A percentile compares a stretch with the other conserved stretches of the same genome.
Conservation (phyloP, 1,140 invertebrate genomes). For the Micrasema longulum region DNA sequence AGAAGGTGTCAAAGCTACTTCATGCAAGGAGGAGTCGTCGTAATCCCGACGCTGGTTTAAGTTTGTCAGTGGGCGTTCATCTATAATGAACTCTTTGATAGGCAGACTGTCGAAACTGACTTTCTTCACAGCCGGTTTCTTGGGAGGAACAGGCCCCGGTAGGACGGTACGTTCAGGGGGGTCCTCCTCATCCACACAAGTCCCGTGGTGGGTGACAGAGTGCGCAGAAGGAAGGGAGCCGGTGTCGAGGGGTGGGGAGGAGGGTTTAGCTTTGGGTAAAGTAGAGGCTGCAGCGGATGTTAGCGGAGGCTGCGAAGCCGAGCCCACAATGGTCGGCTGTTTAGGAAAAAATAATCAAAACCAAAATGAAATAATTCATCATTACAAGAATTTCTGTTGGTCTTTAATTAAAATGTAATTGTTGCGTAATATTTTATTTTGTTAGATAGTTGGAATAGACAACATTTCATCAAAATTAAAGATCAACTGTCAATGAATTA, state of each 20-base stretch:
- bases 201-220: constrained; percentile 37
- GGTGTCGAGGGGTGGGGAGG: constrained; percentile 21
- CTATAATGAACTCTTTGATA: constrained; percentile 18
- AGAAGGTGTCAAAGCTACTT: constrained; percentile 16
- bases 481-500: too few relatives aligned
- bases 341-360: constrained; percentile 45
- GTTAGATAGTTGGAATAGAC: too few relatives aligned
- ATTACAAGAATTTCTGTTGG: constrained; percentile 3
- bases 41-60: too few relatives aligned
- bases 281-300: constrained; percentile 50
- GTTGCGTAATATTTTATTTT: too few relatives aligned
- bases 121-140: constrained; percentile 49
- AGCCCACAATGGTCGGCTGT: constrained; percentile 43
- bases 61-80: neutral
- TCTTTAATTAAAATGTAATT: neutral
- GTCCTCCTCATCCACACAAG: constrained; percentile 46
- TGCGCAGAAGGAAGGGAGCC: constrained; percentile 17
- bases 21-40: constrained; percentile 17
- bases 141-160: constrained; percentile 33
- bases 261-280: constrained; percentile 48
- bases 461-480: neutral
- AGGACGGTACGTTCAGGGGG: neutral
- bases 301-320: constrained; percentile 45
- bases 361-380: constrained; percentile 37
- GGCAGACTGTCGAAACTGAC: constrained; percentile 49